These are phyloP conservation scores for Vireo altiloquus DNA, from an alignment of 2,113 vertebrate genomes.

Conservation along the genomic window DNA sequence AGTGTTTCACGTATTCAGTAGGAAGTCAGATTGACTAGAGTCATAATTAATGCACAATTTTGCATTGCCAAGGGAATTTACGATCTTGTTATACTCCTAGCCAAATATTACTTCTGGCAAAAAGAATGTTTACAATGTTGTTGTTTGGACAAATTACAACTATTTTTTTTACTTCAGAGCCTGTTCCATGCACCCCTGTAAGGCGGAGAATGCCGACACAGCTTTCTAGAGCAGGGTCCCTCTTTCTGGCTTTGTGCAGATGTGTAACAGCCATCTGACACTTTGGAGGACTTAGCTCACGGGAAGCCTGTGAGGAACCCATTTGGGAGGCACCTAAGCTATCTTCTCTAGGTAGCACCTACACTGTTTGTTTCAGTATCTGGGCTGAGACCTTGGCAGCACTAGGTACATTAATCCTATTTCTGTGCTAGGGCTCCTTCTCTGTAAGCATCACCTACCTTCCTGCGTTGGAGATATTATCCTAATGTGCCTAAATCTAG, in stretches of 20 bases:
- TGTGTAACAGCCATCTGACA: background rate
- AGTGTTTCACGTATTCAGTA: background rate
- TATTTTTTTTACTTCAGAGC: background rate
- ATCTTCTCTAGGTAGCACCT: background rate
- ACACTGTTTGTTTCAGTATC: background rate
- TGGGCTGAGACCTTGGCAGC: background rate
- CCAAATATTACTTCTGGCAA: conserved; percentile 16
- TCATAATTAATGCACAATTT: background rate
- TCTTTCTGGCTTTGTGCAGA: background rate
- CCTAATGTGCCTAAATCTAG: background rate
- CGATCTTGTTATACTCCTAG: background rate
- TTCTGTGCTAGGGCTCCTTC: background rate
- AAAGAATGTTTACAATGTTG: background rate
- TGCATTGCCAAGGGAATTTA: conserved; percentile 17
- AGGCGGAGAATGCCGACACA: background rate
- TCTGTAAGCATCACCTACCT: background rate
- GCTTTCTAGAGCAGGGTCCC: background rate
- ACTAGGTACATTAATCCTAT: background rate
- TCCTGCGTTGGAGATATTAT: background rate
- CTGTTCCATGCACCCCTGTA: background rate
- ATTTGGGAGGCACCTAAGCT: background rate
- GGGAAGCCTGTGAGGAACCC: background rate
- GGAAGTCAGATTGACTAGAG: background rate
- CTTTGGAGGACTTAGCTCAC: background rate
- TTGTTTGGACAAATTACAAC: conserved; percentile 13